phyloP scores from a whole-genome alignment of 2,888 invertebrate species.

The Polydrusus pterygomalis region DNA sequence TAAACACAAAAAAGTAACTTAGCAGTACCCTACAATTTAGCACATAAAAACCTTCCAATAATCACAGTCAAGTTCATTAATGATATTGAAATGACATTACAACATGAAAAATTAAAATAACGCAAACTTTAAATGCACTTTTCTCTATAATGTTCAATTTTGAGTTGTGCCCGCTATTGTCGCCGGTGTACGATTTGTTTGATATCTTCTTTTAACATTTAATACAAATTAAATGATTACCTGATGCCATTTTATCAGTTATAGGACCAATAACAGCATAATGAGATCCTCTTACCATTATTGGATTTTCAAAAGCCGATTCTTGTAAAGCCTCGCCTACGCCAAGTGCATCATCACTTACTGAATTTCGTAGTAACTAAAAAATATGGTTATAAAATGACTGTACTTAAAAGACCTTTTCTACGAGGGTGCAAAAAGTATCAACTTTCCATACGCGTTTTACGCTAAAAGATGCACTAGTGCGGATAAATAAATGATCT shows the following conservation, averaged over 20 bases:
- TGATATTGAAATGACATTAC: constrained; percentile 4
- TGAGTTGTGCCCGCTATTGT: neutral
- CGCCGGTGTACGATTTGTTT: neutral
- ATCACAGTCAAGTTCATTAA: too few relatives aligned
- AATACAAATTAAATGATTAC: too few relatives aligned
- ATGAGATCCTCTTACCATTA: constrained; percentile 78
- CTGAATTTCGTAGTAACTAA: constrained; percentile 85
- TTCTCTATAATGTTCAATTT: neutral
- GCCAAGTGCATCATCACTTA: constrained; percentile 92
- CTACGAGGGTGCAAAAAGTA: too few relatives aligned
- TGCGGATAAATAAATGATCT: too few relatives aligned
- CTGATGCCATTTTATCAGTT: constrained; percentile 26
- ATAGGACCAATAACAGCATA: constrained; percentile 52
- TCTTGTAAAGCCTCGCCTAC: constrained; percentile 94
- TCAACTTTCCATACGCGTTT: too few relatives aligned
- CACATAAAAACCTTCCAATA: too few relatives aligned
- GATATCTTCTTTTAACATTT: too few relatives aligned
- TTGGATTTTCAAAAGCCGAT: constrained; percentile 78
- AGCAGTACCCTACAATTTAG: neutral
- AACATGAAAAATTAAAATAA: constrained; percentile 2
- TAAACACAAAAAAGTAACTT: neutral
- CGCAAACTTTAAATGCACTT: neutral
- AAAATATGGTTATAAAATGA: constrained; percentile 48
- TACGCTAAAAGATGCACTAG: too few relatives aligned
- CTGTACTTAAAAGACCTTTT: neutral